These are phyloP conservation scores for Masnerella sp. DNA, from an alignment of 2,888 invertebrate species.

Conservation along the genomic window DNA sequence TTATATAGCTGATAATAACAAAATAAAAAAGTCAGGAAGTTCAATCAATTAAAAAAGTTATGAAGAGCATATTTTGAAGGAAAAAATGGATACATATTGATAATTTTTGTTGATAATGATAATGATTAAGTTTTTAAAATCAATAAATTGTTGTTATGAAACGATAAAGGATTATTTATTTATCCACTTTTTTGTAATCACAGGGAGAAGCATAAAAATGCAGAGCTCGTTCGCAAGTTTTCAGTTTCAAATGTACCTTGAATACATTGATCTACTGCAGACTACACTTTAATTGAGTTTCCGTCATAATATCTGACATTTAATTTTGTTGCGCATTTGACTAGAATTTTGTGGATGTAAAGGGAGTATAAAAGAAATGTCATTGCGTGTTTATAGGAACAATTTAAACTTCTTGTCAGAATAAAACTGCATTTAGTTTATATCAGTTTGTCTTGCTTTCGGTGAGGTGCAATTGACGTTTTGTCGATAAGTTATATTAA, in stretches of 20 bases:
- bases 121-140: too few species aligned
- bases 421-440: conserved; percentile 38
- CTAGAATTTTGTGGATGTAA: conserved; percentile 38
- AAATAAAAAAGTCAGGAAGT: too few species aligned
- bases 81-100: too few species aligned
- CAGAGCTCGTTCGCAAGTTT: conserved; percentile 8
- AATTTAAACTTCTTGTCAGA: conserved; percentile 35
- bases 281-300: conserved; percentile 43
- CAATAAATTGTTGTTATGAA: too few species aligned
- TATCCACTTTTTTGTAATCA: too few species aligned
- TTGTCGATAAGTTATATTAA: conserved; percentile 35
- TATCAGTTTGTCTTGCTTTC: conserved; percentile 11
- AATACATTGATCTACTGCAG: conserved; percentile 34
- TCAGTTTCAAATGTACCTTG: conserved; percentile 17
- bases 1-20: too few species aligned
- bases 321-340: conserved; percentile 48
- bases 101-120: too few species aligned
- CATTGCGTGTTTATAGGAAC: conserved; percentile 30
- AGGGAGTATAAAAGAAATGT: conserved; percentile 34
- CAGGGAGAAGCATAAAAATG: too few species aligned
- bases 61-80: too few species aligned
- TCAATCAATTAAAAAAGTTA: too few species aligned
- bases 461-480: conserved; percentile 32
- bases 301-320: conserved; percentile 49
- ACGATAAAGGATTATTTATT: too few species aligned